Evolutionary conservation across 64 coral and sea anemone species (phyloP), one percentile per base, ranked within the genome.

Genomic region (Dendrophyllia cribrosa): DNA sequence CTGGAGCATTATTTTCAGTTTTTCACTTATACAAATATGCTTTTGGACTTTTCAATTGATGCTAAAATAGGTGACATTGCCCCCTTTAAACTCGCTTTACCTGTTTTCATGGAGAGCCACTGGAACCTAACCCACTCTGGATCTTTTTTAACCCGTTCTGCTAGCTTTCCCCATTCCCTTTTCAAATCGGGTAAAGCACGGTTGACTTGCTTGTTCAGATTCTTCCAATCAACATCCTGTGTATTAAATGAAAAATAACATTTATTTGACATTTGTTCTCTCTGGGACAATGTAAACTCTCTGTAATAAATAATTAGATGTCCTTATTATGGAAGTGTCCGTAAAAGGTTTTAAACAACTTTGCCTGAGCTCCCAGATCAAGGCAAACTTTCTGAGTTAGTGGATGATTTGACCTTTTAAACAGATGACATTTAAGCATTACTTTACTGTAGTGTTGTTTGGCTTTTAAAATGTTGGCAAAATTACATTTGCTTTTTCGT

Each of bases 121-220:
- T 96, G 88, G 47, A 96, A 96, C 43, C 95, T 89, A 47, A 77
- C 74, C 95, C 95, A 96, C 47, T 96, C 95, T 50, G 95, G 95
- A 25, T 89, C 65, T 73, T 89, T 96, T 58, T 66, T 65, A 67
- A 96, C 75, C 6, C 87, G 86, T 10, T 82, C 79, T 11, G 95
- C 95, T 63, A 79, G 91, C 7, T 92, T 71, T 5, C 47, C 47
- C 95, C 95, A 96, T 46, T 89, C 51, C 58, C 89, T 93, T 62
- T 93, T 89, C 65, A 93, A 70, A 55, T 72, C 58, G 1, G 91
- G 72, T 58, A 96, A 64, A 49, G 80, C 79, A 59, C 84, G 72
- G 3, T 77, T 86, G 1, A 96, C 87, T 74, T 96, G 95, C 21
- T 89, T 79, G 88, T 96, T 87, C n/a, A 96, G 52, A 19, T 79